Percentiles rank a stretch among this genome's conserved stretches.
Conservation (phyloP, 2,113 vertebrate species). For the Sapayoa aenigma region DNA sequence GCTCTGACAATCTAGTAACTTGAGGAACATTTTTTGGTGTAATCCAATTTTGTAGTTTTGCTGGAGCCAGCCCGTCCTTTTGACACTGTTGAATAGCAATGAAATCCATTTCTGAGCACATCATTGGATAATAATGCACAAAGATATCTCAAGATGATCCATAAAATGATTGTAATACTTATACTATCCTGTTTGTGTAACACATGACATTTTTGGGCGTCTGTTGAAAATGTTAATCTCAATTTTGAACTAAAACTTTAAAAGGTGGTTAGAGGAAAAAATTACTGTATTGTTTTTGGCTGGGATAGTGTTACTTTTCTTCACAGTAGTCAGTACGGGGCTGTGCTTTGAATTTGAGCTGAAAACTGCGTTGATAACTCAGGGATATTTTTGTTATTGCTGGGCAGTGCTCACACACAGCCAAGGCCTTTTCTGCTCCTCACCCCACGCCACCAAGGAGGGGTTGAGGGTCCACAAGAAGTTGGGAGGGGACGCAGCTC, state of each 20-base stretch:
- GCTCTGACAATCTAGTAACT: neutral
- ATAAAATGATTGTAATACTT: neutral
- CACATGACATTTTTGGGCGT: neutral
- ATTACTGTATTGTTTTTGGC: neutral
- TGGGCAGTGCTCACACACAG: neutral
- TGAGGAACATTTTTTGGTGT: neutral
- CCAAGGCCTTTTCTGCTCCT: neutral
- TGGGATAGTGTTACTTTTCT: neutral
- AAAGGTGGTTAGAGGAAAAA: neutral
- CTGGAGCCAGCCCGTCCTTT: neutral
- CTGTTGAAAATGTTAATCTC: neutral
- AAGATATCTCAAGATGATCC: neutral
- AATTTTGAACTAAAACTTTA: neutral
- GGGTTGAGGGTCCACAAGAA: neutral
- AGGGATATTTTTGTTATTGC: neutral
- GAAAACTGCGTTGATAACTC: neutral
- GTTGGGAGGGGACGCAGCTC: neutral
- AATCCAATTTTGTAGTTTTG: neutral
- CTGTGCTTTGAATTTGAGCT: neutral
- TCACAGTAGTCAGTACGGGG: neutral
- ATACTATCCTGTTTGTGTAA: neutral
- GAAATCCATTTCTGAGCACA: neutral
- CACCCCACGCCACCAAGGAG: fast-evolving
- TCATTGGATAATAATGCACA: neutral
- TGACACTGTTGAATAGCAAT: neutral